Conservation (phyloP, 92 coral and sea anemone genomes). For the Phenganax stokvisi region DNA sequence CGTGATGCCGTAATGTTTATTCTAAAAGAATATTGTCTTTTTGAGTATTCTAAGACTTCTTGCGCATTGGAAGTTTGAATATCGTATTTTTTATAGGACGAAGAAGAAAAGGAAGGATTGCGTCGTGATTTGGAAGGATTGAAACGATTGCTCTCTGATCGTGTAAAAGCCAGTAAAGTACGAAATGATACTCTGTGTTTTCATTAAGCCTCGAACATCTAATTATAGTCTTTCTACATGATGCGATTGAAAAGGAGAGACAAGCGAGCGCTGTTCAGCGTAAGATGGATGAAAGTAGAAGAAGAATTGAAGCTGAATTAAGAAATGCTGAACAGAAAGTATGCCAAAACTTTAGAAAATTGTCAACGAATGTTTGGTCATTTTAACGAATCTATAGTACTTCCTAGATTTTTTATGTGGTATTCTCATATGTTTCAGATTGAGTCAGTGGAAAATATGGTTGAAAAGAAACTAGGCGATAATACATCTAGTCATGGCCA, state of each 20-base stretch:
- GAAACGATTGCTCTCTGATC: conserved; percentile 19
- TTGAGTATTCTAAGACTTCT: not conserved
- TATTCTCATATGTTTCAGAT: not conserved
- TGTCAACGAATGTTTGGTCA: no score
- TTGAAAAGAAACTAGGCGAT: not conserved
- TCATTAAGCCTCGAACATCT: not conserved
- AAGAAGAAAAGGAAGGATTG: conserved; percentile 16
- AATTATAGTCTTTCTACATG: not conserved
- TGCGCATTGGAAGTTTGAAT: not conserved
- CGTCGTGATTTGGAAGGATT: conserved; percentile 25
- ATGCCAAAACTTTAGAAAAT: not conserved
- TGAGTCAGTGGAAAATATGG: not conserved
- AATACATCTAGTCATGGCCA: conserved; percentile 4
- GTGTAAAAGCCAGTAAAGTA: conserved; percentile 24
- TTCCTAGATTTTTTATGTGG: not conserved
- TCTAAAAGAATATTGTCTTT: not conserved
- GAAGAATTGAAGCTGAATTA: conserved; percentile 16
- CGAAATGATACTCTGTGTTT: not conserved
- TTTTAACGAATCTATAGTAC: not conserved
- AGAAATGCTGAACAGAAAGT: conserved; percentile 26
- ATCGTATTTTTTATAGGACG: not conserved
- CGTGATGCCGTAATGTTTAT: conserved; percentile 24
- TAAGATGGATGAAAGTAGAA: conserved; percentile 21
- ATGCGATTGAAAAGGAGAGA: conserved; percentile 12
- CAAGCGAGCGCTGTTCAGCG: conserved; percentile 14